Evolutionary conservation across 1,140 invertebrate species (phyloP).

Genomic region (Drosophila pectinifera): DNA sequence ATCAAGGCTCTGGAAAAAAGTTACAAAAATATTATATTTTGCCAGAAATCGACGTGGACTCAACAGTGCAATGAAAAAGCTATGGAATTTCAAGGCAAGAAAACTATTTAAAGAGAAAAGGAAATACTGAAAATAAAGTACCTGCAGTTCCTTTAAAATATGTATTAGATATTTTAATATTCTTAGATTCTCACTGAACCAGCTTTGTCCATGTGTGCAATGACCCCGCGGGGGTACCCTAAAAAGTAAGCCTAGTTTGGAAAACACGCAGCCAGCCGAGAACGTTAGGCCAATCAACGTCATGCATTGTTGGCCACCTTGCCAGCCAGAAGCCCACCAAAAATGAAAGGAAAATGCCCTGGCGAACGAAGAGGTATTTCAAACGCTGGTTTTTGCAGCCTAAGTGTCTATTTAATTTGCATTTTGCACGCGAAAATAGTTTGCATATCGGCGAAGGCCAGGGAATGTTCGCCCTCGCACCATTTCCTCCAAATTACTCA

Average conservation of each 20-base stretch:
- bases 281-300: slow-evolving; percentile 50
- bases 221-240: neutral
- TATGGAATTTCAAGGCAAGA: too few relatives aligned
- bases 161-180: neutral
- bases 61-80: neutral
- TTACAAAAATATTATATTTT: neutral
- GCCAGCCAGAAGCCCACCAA: slow-evolving; percentile 15
- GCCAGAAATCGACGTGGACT: neutral
- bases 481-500: slow-evolving; percentile 50
- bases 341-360: slow-evolving; percentile 37
- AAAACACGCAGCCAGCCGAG: slow-evolving; percentile 14
- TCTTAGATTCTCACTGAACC: neutral
- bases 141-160: neutral
- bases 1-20: neutral
- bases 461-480: slow-evolving; percentile 17
- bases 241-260: slow-evolving; percentile 8
- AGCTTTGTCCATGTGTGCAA: neutral
- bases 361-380: slow-evolving; percentile 3
- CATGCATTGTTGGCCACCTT: slow-evolving; percentile 44
- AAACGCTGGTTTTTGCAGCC: slow-evolving; percentile 1
- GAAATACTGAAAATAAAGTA: neutral
- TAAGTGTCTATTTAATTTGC: slow-evolving; percentile 74
- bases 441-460: slow-evolving; percentile 33
- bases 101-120: neutral
- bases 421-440: slow-evolving; percentile 79